Evolutionary conservation across 2,797 vertebrate species (phyloP).

Genomic region (Phataginus tetradactyla): DNA sequence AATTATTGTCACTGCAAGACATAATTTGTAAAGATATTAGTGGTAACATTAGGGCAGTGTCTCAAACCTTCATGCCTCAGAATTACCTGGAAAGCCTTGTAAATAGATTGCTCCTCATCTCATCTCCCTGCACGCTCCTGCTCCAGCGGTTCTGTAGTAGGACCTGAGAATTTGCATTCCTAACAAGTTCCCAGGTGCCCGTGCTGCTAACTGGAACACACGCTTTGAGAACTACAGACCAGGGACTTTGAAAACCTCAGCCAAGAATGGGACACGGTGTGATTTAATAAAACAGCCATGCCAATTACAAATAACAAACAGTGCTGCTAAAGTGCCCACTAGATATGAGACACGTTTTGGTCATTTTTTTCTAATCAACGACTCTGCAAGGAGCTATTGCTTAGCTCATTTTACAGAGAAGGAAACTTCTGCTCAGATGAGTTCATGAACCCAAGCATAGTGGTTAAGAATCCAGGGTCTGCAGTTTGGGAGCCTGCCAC

Average conservation of each 20-base stretch:
- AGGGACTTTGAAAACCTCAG: background rate
- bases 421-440: background rate
- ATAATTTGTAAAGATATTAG: background rate
- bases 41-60: background rate
- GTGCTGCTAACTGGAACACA: fast-evolving
- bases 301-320: background rate
- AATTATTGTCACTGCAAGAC: background rate
- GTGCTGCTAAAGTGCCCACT: background rate
- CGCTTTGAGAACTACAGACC: background rate
- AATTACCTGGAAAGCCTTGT: background rate
- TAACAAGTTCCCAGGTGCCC: background rate
- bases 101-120: background rate
- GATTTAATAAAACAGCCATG: background rate
- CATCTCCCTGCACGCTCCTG: background rate
- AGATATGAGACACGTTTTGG: background rate
- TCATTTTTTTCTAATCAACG: background rate
- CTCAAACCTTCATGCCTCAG: background rate
- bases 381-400: background rate
- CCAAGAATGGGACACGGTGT: background rate
- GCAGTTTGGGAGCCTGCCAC: background rate
- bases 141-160: background rate
- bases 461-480: background rate
- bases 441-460: background rate
- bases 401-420: background rate
- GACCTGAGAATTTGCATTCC: background rate